Percentiles rank a stretch among this genome's conserved stretches.
Evolutionary conservation across 2,113 vertebrate genomes (phyloP).

Genomic region (Ictalurus furcatus): DNA sequence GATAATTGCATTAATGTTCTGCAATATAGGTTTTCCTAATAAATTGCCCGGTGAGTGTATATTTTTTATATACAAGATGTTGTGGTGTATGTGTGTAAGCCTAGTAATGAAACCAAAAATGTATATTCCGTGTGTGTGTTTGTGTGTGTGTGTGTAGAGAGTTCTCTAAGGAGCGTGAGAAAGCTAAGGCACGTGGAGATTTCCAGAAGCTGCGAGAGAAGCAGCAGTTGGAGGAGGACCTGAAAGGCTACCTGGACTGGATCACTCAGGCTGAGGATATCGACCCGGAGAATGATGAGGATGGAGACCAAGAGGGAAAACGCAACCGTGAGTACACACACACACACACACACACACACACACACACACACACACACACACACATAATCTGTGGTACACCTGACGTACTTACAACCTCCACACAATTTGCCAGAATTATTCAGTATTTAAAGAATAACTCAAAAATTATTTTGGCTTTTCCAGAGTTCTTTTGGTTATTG

Average conservation of each 20-base stretch:
- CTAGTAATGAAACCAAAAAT: background rate
- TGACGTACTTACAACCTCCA: background rate
- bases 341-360: background rate
- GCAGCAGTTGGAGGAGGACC: conserved; percentile 94
- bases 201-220: conserved; percentile 97
- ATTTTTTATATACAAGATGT: background rate
- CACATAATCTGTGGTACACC: conserved; percentile 10
- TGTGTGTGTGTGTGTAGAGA: conserved; percentile 75
- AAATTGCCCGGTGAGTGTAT: background rate
- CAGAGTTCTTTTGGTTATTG: background rate
- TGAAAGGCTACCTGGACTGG: conserved; percentile 97
- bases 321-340: conserved; percentile 84
- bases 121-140: background rate
- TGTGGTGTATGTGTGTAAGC: background rate
- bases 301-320: conserved; percentile 88
- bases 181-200: conserved; percentile 95
- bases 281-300: conserved; percentile 93
- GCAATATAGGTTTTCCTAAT: background rate
- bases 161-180: conserved; percentile 98
- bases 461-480: background rate
- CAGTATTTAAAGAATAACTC: background rate
- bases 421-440: background rate
- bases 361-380: background rate
- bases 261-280: conserved; percentile 98
- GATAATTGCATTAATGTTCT: background rate